phyloP scores from a whole-genome alignment of 2,113 vertebrate genomes.

The Spermophilus dauricus region DNA sequence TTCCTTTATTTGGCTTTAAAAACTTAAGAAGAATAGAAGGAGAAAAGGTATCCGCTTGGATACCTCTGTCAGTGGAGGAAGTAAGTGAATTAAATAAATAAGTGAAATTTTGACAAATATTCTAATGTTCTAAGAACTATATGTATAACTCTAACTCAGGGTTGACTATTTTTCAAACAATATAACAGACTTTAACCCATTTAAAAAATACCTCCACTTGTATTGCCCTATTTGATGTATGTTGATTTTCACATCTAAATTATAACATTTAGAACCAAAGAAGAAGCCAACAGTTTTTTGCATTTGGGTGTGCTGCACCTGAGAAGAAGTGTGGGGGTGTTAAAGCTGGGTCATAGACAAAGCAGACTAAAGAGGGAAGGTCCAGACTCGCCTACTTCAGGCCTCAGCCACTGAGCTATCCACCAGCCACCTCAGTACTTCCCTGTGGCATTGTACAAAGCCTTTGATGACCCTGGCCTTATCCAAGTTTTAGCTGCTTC shows the following conservation, averaged over 20 bases:
- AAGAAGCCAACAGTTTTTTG: not conserved
- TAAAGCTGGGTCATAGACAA: not conserved
- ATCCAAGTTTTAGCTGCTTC: not conserved
- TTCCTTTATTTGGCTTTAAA: slow-evolving; percentile 33
- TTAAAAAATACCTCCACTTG: not conserved
- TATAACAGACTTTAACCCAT: not conserved
- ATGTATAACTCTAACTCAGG: not conserved
- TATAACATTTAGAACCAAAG: not conserved
- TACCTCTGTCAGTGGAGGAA: not conserved
- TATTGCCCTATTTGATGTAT: not conserved
- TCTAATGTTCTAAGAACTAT: not conserved
- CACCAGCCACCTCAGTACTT: not conserved
- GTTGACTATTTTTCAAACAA: not conserved
- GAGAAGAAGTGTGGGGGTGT: not conserved
- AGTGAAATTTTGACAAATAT: not conserved
- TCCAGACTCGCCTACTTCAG: not conserved
- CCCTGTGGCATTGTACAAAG: not conserved
- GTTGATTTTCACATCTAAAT: slow-evolving; percentile 15
- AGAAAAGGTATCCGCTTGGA: not conserved
- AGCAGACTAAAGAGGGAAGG: no score
- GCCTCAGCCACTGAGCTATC: not conserved
- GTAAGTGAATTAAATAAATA: not conserved
- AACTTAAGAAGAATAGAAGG: not conserved
- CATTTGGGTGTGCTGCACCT: not conserved
- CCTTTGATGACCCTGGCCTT: not conserved